phyloP scores from a whole-genome alignment of 2,888 invertebrate genomes.

The Archaeoteleia sp. region DNA sequence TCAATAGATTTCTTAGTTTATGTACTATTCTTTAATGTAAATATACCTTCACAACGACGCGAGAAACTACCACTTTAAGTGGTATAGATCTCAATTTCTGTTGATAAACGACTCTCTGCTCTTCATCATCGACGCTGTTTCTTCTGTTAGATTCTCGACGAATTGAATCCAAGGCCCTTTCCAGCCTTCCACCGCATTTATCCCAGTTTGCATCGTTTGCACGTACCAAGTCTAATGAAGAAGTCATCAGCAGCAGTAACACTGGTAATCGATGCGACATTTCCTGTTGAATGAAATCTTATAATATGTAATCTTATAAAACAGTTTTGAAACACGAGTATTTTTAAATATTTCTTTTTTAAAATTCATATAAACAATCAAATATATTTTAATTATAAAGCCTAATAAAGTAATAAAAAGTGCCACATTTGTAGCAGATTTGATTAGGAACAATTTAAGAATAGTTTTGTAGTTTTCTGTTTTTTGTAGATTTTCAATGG shows the following conservation, averaged over 20 bases:
- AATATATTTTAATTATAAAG: too few species aligned
- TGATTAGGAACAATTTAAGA: too few species aligned
- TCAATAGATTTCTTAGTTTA: background rate
- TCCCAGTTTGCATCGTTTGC: constrained; percentile 60
- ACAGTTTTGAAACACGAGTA: too few species aligned
- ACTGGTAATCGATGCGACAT: constrained; percentile 49
- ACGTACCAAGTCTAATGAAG: constrained; percentile 45
- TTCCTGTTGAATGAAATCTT: constrained; percentile 45
- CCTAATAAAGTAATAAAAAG: too few species aligned
- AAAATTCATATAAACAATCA: too few species aligned
- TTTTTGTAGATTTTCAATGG: too few species aligned
- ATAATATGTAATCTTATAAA: background rate
- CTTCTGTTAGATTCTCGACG: constrained; percentile 63
- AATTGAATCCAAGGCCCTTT: constrained; percentile 69
- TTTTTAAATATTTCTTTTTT: too few species aligned
- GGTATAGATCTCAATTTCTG: constrained; percentile 68
- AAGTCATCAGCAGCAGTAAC: constrained; percentile 51
- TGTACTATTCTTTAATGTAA: constrained; percentile 5
- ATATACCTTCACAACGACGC: constrained; percentile 65
- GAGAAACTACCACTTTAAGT: constrained; percentile 69
- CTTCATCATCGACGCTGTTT: constrained; percentile 63
- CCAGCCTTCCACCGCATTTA: constrained; percentile 69
- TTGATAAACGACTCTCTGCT: constrained; percentile 64
- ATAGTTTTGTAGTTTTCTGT: too few species aligned
- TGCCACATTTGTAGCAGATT: too few species aligned